Conservation (phyloP, 2,888 invertebrate species). For the Leptinotarsa peninsularis region DNA sequence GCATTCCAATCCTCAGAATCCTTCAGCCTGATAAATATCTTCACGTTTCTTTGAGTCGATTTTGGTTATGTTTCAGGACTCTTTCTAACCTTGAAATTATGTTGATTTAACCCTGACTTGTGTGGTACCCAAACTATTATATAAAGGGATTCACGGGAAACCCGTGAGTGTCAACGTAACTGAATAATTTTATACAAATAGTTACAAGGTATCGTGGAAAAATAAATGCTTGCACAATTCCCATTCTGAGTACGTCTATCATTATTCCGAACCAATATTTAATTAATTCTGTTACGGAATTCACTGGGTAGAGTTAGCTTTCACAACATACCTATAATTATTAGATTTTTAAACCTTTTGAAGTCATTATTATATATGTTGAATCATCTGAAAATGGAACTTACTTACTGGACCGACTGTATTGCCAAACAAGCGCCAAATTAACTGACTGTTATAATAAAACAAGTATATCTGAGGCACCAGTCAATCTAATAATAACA, state of each 20-base stretch:
- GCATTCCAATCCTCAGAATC: no score
- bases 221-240: conserved; percentile 1
- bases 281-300: background rate
- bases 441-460: no score
- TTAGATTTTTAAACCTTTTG: no score
- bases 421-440: no score
- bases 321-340: no score
- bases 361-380: no score
- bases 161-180: background rate
- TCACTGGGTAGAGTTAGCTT: no score
- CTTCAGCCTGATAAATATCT: no score
- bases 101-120: background rate
- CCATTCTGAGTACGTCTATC: background rate
- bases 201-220: conserved; percentile 12
- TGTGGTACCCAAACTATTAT: background rate
- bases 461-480: no score
- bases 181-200: background rate
- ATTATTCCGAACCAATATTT: background rate
- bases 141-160: conserved; percentile 11
- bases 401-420: no score
- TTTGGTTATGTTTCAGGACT: background rate
- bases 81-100: background rate
- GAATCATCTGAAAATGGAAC: no score
- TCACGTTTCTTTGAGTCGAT: background rate
- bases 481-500: no score